Conservation (phyloP, 2,113 vertebrate species). For the Triplophysa siluroides region DNA sequence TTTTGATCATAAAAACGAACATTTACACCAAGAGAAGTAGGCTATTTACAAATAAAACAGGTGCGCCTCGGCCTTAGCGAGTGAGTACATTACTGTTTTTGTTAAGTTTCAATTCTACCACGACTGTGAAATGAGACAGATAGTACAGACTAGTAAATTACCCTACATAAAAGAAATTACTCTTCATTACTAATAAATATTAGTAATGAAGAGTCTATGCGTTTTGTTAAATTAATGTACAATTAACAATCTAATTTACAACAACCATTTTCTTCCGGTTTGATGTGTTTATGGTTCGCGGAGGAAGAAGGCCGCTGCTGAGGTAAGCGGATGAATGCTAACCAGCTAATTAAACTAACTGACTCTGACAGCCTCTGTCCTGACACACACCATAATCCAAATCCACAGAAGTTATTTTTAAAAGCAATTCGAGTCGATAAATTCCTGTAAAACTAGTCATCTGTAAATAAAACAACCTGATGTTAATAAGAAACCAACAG, state of each 20-base stretch:
- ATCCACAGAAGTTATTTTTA: not conserved
- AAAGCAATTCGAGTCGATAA: not conserved
- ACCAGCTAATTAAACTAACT: conserved; percentile 12
- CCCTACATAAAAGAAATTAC: too few relatives aligned
- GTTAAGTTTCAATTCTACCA: too few relatives aligned
- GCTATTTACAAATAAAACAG: too few relatives aligned
- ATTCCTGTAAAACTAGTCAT: not conserved
- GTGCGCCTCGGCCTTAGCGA: too few relatives aligned
- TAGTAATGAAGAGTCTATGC: not conserved
- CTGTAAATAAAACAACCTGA: not conserved
- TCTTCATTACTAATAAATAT: too few relatives aligned
- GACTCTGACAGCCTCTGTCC: not conserved
- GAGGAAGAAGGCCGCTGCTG: conserved; percentile 3
- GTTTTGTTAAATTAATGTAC: not conserved
- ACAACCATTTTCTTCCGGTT: conserved; percentile 3
- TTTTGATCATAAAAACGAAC: too few relatives aligned
- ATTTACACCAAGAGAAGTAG: too few relatives aligned
- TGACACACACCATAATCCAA: not conserved
- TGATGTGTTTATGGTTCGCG: not conserved
- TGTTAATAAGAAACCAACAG: not conserved
- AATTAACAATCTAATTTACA: not conserved
- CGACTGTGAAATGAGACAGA: too few relatives aligned
- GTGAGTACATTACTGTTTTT: too few relatives aligned
- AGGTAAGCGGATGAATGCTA: not conserved
- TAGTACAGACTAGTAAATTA: too few relatives aligned